Percentiles rank a stretch among this genome's conserved stretches.
Conservation (phyloP, 1,140 invertebrate genomes). For the Drosophila quadrilineata region DNA sequence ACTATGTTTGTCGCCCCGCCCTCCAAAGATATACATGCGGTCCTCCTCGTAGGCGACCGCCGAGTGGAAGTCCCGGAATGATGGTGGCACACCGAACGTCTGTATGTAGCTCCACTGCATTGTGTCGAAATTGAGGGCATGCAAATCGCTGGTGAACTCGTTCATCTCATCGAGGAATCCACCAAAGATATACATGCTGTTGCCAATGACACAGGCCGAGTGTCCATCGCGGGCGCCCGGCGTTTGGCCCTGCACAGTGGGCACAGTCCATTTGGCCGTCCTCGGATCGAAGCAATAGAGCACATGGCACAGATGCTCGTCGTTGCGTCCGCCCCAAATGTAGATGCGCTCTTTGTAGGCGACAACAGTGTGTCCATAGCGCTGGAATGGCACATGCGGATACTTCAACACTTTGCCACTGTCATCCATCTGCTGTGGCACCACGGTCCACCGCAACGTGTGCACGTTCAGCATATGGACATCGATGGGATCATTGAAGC, state of each 20-base stretch:
- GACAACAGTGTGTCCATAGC: slow-evolving; percentile 93
- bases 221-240: slow-evolving; percentile 94
- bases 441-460: slow-evolving; percentile 83
- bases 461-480: slow-evolving; percentile 92
- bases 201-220: slow-evolving; percentile 90
- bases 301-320: slow-evolving; percentile 89
- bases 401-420: slow-evolving; percentile 73
- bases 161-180: slow-evolving; percentile 91
- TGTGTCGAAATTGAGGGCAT: slow-evolving; percentile 88
- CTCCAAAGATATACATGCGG: slow-evolving; percentile 93
- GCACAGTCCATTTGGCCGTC: slow-evolving; percentile 86
- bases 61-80: slow-evolving; percentile 93
- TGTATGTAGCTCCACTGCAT: slow-evolving; percentile 87
- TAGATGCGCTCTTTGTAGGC: slow-evolving; percentile 88
- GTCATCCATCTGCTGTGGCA: no score
- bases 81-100: slow-evolving; percentile 85
- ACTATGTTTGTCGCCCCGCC: slow-evolving; percentile 87
- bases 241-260: slow-evolving; percentile 85
- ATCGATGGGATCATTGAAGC: slow-evolving; percentile 88
- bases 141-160: slow-evolving; percentile 90
- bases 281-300: slow-evolving; percentile 91
- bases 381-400: slow-evolving; percentile 83
- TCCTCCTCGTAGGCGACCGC: slow-evolving; percentile 86
- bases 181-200: slow-evolving; percentile 95
- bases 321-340: slow-evolving; percentile 95